These are phyloP conservation scores for Diachasmimorpha longicaudata DNA, from an alignment of 1,140 invertebrate genomes.

Conservation along the genomic window DNA sequence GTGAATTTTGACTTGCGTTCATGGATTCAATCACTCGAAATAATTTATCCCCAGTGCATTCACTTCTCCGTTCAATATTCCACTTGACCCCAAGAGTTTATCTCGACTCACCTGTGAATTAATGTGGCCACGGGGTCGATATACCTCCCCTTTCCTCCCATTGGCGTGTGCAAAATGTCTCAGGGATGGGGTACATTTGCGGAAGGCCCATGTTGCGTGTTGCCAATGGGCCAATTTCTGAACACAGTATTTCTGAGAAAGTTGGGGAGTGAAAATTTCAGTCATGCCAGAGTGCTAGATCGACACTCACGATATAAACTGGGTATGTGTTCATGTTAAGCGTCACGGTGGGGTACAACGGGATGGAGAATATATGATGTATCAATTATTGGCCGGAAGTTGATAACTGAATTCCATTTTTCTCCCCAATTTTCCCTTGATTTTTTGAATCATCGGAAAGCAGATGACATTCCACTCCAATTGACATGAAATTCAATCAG, in stretches of 20 bases:
- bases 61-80: neutral
- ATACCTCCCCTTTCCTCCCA: neutral
- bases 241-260: neutral
- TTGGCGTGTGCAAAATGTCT: neutral
- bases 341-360: neutral
- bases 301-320: conserved; percentile 6
- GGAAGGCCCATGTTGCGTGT: neutral
- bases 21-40: neutral
- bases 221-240: conserved; percentile 4
- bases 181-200: neutral
- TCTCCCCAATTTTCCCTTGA: neutral
- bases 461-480: too few species aligned
- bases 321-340: neutral
- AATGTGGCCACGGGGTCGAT: neutral
- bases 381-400: conserved; percentile 1
- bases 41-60: neutral
- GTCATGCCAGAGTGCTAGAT: neutral
- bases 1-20: too few species aligned
- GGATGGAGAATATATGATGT: neutral
- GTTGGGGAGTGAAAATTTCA: neutral
- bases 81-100: neutral
- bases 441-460: too few species aligned
- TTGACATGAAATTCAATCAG: too few species aligned
- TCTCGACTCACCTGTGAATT: neutral
- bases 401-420: neutral